Conservation (phyloP, 1,140 invertebrate genomes). For the Saccostrea cuccullata region DNA sequence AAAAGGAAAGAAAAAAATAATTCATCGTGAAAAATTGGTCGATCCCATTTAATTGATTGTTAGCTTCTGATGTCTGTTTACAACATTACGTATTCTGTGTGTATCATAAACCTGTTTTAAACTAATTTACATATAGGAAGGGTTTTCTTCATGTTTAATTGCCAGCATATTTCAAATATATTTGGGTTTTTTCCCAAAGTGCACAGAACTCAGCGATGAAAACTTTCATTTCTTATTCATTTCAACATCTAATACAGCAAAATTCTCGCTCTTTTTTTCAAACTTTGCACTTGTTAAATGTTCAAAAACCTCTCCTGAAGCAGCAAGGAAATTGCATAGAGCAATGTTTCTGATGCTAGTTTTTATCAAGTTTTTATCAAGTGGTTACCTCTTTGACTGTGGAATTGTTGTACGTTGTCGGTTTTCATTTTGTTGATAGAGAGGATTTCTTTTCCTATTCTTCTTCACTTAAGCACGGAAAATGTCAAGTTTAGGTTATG, state of each 20-base stretch:
- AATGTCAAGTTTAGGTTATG: neutral
- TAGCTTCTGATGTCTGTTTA: neutral
- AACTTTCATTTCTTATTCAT: neutral
- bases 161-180: neutral
- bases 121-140: neutral
- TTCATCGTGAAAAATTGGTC: too few relatives aligned
- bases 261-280: too few relatives aligned
- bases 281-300: neutral
- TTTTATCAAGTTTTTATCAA: constrained; percentile 26
- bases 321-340: neutral
- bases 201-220: neutral
- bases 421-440: neutral
- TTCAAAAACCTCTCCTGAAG: neutral
- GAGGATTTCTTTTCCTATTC: neutral
- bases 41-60: too few relatives aligned
- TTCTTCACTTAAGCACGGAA: neutral
- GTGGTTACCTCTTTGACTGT: neutral
- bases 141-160: neutral
- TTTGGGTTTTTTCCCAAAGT: neutral
- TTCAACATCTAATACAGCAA: neutral
- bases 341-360: neutral
- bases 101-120: neutral
- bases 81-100: neutral
- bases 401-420: neutral
- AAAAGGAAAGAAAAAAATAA: too few relatives aligned